Conservation (phyloP, 2,797 vertebrate species). For the Psittacula echo region DNA sequence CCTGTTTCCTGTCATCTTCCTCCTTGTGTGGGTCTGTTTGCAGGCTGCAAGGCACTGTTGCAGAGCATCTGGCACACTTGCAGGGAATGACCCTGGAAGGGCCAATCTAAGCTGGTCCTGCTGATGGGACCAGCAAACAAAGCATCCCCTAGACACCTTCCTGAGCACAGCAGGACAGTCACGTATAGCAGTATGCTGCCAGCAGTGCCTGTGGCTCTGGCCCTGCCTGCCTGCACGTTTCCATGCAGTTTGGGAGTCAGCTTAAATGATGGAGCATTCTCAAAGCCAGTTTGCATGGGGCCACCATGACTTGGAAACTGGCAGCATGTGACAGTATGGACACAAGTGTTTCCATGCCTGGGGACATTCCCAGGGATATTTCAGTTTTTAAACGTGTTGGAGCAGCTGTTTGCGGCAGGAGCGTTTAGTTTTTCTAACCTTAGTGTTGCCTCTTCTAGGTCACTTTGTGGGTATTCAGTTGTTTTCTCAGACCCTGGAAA, state of each 20-base stretch:
- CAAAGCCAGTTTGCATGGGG: not conserved
- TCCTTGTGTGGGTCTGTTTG: fast-evolving
- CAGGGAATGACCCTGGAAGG: not conserved
- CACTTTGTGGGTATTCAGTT: too few relatives aligned
- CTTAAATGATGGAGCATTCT: not conserved
- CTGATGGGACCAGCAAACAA: not conserved
- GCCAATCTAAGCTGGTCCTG: not conserved
- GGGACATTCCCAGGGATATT: too few relatives aligned
- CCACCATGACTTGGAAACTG: not conserved
- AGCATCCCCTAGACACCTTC: not conserved
- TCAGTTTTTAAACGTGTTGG: too few relatives aligned
- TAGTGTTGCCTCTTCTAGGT: too few relatives aligned
- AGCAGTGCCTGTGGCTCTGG: not conserved
- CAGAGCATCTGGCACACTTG: fast-evolving
- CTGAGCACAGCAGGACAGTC: not conserved
- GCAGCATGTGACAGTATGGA: not conserved
- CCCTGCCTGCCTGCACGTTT: not conserved
- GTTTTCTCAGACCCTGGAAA: too few relatives aligned
- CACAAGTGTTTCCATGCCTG: not conserved
- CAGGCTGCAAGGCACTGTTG: fast-evolving
- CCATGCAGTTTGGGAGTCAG: not conserved
- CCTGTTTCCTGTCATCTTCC: not conserved
- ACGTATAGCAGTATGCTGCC: not conserved
- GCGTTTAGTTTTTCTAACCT: too few relatives aligned
- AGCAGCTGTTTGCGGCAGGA: too few relatives aligned